A percentile compares a stretch with the other conserved stretches of the same genome.
phyloP scores from a whole-genome alignment of 2,797 vertebrate species.

The Mormyrus hasselquistii region DNA sequence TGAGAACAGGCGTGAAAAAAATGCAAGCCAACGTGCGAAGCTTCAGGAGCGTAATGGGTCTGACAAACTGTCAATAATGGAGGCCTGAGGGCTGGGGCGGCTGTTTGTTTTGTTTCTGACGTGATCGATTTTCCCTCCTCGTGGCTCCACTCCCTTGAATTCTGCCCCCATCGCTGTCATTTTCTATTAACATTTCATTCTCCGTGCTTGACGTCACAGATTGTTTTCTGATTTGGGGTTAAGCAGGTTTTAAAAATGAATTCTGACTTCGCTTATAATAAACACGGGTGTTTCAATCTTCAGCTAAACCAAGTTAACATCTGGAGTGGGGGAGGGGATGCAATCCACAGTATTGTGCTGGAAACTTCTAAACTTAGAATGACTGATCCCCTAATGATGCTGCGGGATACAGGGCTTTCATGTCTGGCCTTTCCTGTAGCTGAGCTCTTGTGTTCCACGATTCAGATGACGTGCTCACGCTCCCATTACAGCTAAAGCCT shows the following conservation, averaged over 20 bases:
- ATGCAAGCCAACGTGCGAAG: conserved; percentile 25
- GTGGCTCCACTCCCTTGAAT: background rate
- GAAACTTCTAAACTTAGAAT: background rate
- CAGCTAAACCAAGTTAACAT: background rate
- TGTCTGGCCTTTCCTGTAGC: background rate
- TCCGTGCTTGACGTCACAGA: background rate
- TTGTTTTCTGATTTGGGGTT: background rate
- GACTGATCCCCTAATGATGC: background rate
- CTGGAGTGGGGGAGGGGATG: background rate
- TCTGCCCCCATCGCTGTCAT: background rate
- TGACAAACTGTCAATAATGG: background rate
- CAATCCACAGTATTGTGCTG: background rate
- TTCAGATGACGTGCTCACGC: background rate
- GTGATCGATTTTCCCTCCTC: background rate
- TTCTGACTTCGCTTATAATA: background rate
- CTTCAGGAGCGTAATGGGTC: background rate
- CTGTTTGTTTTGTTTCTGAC: background rate
- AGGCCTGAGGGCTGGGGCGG: background rate
- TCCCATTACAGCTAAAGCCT: background rate
- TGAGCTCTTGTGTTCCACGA: background rate
- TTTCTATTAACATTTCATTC: background rate
- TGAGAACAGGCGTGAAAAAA: conserved; percentile 38
- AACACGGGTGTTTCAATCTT: background rate
- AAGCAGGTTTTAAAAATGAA: background rate
- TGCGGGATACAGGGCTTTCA: background rate